Evolutionary conservation across 2,888 invertebrate species (phyloP).

Genomic region (Mamestra brassicae): DNA sequence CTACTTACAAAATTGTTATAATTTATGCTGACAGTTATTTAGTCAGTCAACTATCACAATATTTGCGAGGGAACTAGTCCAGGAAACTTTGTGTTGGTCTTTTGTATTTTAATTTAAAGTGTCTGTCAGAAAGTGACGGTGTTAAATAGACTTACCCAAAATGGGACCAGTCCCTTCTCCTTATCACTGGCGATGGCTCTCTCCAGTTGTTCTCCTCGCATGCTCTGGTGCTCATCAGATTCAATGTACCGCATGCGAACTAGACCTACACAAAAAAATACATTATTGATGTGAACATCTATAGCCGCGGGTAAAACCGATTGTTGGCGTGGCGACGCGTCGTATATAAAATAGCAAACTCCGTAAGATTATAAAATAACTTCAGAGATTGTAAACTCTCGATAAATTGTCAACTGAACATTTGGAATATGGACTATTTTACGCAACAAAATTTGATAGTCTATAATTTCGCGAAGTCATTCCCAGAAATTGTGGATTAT

Average conservation of each 20-base stretch:
- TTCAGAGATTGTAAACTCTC: too few relatives aligned
- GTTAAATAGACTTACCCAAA: slow-evolving; percentile 94
- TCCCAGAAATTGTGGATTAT: too few relatives aligned
- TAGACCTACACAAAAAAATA: slow-evolving; percentile 87
- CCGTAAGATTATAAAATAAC: too few relatives aligned
- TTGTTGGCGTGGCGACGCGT: too few relatives aligned
- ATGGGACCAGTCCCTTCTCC: slow-evolving; percentile 96
- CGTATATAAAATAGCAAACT: too few relatives aligned
- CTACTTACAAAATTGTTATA: not conserved
- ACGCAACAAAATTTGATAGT: too few relatives aligned
- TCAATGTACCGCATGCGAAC: slow-evolving; percentile 98
- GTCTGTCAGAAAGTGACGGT: not conserved
- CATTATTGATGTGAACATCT: too few relatives aligned
- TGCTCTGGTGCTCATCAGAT: slow-evolving; percentile 95
- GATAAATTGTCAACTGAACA: too few relatives aligned
- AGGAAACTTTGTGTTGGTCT: slow-evolving; percentile 21
- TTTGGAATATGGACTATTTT: too few relatives aligned
- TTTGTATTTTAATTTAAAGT: slow-evolving; percentile 5
- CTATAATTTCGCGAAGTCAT: too few relatives aligned
- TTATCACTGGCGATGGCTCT: slow-evolving; percentile 95
- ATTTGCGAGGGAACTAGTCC: not conserved
- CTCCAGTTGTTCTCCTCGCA: slow-evolving; percentile 95
- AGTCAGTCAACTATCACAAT: not conserved
- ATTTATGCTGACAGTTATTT: slow-evolving; percentile 6
- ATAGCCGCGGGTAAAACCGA: too few relatives aligned